Conservation (phyloP, 2,797 vertebrate species). For the Streptopelia turtur region DNA sequence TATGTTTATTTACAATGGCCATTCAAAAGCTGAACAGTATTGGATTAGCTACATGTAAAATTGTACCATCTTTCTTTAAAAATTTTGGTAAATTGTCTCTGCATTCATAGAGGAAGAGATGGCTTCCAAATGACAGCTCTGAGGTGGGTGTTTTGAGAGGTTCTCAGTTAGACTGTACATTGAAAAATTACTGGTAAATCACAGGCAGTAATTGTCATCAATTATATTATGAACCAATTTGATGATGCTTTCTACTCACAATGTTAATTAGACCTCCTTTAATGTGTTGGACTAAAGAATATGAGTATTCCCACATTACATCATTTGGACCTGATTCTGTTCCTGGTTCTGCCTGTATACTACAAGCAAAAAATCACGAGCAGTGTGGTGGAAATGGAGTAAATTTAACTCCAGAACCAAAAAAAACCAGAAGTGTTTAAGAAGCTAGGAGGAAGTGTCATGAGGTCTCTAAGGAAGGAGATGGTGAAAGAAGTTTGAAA, state of each 20-base stretch:
- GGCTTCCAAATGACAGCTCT: not conserved
- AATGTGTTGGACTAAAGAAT: not conserved
- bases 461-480: not conserved
- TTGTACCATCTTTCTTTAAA: not conserved
- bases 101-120: not conserved
- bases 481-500: not conserved
- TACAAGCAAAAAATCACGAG: not conserved
- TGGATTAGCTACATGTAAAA: not conserved
- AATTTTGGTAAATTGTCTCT: not conserved
- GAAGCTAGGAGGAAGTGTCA: not conserved
- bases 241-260: not conserved
- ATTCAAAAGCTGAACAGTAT: not conserved
- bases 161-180: not conserved
- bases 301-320: not conserved
- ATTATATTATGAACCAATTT: not conserved
- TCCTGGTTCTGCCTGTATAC: not conserved
- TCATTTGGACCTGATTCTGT: not conserved
- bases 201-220: not conserved
- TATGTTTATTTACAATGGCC: not conserved
- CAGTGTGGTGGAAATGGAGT: not conserved
- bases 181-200: not conserved
- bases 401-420: not conserved
- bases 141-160: not conserved
- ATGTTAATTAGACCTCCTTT: not conserved
- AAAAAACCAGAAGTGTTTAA: not conserved